Percentiles rank a stretch among this genome's conserved stretches.
Conservation (phyloP, 1,140 invertebrate genomes). For the Armadillidium nasatum region DNA sequence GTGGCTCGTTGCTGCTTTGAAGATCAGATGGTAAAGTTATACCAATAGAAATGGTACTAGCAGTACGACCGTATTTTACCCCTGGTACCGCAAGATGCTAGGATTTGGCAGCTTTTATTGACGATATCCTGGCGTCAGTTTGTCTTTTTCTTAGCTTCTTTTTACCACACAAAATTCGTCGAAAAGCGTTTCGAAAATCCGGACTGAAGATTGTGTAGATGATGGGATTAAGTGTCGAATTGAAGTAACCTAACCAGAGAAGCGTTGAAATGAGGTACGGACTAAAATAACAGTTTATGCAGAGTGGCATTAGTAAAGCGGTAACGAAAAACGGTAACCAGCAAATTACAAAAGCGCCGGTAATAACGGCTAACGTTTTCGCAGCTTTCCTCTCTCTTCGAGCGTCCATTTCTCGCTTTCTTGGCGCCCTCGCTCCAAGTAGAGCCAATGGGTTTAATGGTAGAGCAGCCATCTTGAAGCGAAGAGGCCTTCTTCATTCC, state of each 20-base stretch:
- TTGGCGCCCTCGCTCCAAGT: slow-evolving; percentile 30
- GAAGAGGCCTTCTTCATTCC: slow-evolving; percentile 26
- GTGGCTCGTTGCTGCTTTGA: background rate
- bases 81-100: slow-evolving; percentile 29
- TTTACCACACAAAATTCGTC: slow-evolving; percentile 69
- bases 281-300: slow-evolving; percentile 64
- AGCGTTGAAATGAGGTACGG: slow-evolving; percentile 72
- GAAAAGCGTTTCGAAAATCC: slow-evolving; percentile 81
- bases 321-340: slow-evolving; percentile 92
- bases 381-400: slow-evolving; percentile 84
- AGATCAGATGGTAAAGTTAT: background rate
- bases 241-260: slow-evolving; percentile 85
- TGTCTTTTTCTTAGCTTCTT: slow-evolving; percentile 25
- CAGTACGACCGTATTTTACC: background rate
- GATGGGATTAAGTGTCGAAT: slow-evolving; percentile 83
- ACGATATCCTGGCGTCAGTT: slow-evolving; percentile 26
- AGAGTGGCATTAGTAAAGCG: slow-evolving; percentile 79
- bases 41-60: background rate
- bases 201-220: slow-evolving; percentile 86
- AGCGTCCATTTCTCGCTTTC: slow-evolving; percentile 57
- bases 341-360: slow-evolving; percentile 85
- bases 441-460: slow-evolving; percentile 22
- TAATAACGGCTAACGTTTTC: slow-evolving; percentile 87
- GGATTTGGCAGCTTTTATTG: slow-evolving; percentile 30
- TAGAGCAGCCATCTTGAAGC: slow-evolving; percentile 21